Evolutionary conservation across 2,113 vertebrate species (phyloP).

Genomic region (Myrmecophaga tridactyla): DNA sequence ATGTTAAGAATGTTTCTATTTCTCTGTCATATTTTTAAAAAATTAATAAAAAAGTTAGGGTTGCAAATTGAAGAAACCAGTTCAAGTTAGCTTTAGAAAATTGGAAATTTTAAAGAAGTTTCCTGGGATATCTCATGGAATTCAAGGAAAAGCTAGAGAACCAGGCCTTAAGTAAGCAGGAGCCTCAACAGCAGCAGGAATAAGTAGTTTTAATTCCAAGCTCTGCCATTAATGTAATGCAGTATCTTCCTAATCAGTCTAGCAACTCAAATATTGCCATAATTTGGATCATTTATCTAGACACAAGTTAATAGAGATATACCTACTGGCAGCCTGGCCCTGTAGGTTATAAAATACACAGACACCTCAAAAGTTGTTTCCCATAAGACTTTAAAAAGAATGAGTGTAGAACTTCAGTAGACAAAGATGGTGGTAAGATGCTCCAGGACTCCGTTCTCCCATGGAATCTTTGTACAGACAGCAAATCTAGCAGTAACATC

Average conservation of each 20-base stretch:
- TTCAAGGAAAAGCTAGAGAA: not conserved
- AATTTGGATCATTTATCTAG: not conserved
- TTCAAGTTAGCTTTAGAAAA: not conserved
- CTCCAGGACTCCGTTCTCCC: too few relatives aligned
- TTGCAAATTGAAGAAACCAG: conserved; percentile 18
- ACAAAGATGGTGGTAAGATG: too few relatives aligned
- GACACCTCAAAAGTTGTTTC: not conserved
- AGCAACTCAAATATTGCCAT: not conserved
- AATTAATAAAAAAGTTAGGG: too few relatives aligned
- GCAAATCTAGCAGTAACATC: too few relatives aligned
- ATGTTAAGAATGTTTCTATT: too few relatives aligned
- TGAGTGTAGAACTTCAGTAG: not conserved
- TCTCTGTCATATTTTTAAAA: too few relatives aligned
- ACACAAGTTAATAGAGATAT: not conserved
- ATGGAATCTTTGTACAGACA: too few relatives aligned
- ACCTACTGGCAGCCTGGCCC: not conserved
- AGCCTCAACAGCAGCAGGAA: not conserved
- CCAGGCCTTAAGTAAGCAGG: not conserved
- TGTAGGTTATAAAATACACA: not conserved
- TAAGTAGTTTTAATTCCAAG: not conserved
- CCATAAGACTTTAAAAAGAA: not conserved
- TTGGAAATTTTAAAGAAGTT: not conserved
- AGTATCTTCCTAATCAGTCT: not conserved
- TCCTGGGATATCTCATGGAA: not conserved
- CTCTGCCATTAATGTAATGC: not conserved